A percentile compares a stretch with the other conserved stretches of the same genome.
Conservation (phyloP, 2,888 invertebrate genomes). For the Euzophera pinguis region DNA sequence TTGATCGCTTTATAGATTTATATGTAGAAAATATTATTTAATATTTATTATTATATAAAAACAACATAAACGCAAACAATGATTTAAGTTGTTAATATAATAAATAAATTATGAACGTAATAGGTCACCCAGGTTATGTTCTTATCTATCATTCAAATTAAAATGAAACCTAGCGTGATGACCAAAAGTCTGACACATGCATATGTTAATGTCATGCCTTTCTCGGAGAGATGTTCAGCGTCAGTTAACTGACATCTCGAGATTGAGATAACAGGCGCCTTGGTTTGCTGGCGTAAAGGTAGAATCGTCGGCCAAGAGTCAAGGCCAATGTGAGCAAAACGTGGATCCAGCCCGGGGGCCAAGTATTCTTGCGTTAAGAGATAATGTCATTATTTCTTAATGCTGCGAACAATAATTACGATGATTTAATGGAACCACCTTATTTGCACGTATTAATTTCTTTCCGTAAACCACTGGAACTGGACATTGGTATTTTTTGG, state of each 20-base stretch:
- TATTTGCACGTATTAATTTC: too few relatives aligned
- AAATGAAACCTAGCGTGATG: conserved; percentile 1
- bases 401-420: not conserved
- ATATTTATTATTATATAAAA: too few relatives aligned
- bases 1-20: too few relatives aligned
- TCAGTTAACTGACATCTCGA: conserved; percentile 19
- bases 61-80: too few relatives aligned
- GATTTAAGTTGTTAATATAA: too few relatives aligned
- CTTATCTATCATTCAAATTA: conserved; percentile 5
- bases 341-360: not conserved
- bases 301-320: conserved; percentile 41
- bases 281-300: conserved; percentile 30
- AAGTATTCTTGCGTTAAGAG: not conserved
- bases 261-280: conserved; percentile 28
- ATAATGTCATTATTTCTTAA: conserved; percentile 8
- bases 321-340: conserved; percentile 31
- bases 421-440: not conserved
- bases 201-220: conserved; percentile 17
- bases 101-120: too few relatives aligned
- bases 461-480: too few relatives aligned
- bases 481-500: too few relatives aligned
- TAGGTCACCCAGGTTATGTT: too few relatives aligned
- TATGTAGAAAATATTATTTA: too few relatives aligned
- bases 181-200: not conserved
- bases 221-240: conserved; percentile 14